These are phyloP conservation scores for Actinia tenebrosa DNA, from an alignment of 64 coral and sea anemone species.

Conservation along the genomic window DNA sequence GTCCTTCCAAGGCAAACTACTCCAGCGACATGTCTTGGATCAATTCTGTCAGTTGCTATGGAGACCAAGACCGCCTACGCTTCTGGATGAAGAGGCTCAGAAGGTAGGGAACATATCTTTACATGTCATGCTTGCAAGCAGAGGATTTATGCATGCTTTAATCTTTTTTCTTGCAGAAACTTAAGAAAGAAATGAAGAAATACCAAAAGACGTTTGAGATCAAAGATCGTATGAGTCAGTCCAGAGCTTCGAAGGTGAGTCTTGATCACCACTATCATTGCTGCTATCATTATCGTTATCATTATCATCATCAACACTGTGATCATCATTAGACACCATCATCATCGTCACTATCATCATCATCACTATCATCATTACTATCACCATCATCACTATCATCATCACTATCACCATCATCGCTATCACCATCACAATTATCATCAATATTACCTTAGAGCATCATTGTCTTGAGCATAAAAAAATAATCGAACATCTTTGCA, in stretches of 20 bases:
- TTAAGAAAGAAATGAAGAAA: conserved; percentile 93
- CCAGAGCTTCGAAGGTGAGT: conserved; percentile 86
- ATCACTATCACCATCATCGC: background rate
- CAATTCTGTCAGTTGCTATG: conserved; percentile 95
- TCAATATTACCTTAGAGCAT: no score
- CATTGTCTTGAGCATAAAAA: no score
- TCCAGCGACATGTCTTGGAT: conserved; percentile 80
- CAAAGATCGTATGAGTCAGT: conserved; percentile 96
- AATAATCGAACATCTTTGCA: no score
- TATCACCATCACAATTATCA: background rate
- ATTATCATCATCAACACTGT: background rate
- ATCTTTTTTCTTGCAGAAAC: conserved; percentile 39
- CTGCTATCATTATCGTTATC: background rate
- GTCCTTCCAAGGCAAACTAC: conserved; percentile 95
- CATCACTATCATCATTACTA: background rate
- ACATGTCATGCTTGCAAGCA: background rate
- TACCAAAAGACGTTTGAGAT: conserved; percentile 92
- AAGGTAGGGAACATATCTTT: conserved; percentile 25
- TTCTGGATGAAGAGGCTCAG: conserved; percentile 58
- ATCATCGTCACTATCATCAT: background rate
- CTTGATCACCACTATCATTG: background rate
- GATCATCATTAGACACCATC: background rate
- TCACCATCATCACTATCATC: background rate
- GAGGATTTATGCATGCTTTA: background rate
- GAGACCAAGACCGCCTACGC: conserved; percentile 74